Conservation (phyloP, 2,888 invertebrate genomes). For the Rhaphigaster nebulosa region DNA sequence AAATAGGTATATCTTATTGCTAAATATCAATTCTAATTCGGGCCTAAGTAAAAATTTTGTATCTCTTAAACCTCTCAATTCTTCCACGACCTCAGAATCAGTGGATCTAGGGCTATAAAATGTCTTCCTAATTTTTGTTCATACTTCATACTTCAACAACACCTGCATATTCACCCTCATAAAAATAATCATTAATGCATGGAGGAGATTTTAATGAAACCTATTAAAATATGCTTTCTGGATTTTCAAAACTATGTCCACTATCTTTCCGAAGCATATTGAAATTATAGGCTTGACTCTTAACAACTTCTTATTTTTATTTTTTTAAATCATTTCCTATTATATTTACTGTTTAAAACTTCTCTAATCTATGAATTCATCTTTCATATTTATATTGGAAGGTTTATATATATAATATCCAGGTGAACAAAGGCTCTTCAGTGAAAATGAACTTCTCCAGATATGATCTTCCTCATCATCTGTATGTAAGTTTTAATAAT, state of each 20-base stretch:
- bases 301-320: conserved; percentile 8
- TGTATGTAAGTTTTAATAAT: conserved; percentile 56
- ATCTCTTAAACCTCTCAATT: not conserved
- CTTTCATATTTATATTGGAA: conserved; percentile 52
- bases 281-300: not conserved
- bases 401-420: conserved; percentile 55
- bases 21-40: not conserved
- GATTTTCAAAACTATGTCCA: not conserved
- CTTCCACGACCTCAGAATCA: not conserved
- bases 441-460: conserved; percentile 51
- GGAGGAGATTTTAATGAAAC: not conserved
- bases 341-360: not conserved
- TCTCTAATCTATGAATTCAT: conserved; percentile 37
- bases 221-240: not conserved
- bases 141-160: not conserved
- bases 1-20: not conserved
- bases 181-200: not conserved
- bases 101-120: not conserved
- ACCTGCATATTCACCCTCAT: not conserved
- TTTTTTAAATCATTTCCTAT: conserved; percentile 25
- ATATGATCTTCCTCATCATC: conserved; percentile 44
- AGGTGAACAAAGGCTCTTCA: conserved; percentile 53
- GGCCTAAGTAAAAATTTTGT: not conserved
- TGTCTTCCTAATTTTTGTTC: not conserved
- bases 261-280: not conserved